Base-by-base conservation (phyloP, 2,888 invertebrate species). In the Drosophila antonietae region DNA sequence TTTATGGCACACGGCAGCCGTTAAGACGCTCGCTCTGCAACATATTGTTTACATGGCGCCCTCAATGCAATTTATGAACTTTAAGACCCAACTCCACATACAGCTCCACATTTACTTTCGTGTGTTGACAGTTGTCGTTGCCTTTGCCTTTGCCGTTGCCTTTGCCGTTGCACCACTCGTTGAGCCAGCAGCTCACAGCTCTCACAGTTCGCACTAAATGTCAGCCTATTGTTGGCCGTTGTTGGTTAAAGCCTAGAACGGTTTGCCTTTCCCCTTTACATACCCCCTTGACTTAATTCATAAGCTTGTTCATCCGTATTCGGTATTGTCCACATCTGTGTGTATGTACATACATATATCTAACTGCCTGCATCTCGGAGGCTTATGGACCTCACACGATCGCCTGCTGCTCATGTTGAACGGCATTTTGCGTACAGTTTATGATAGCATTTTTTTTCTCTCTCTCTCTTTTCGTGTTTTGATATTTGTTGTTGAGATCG, bases 111-210 rank as follows among this genome's bases (percentile, higher is more conserved):
- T 80, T 88, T 86, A 80, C 89, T 78, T 85, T 88, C 83, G 88
- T 82, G 88, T 85, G 89, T 85, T 86, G 86, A 86, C 86, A 86
- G 85, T 86, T 88, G 86, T 89, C 77, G 74, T 65, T 70, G 31
- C 56, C 57, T 20, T 44, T 44, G 39, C 41, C 41, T 83, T 86
- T 88, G 86, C 87, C 77, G 71, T 65, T 70, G 28, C 56, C 57
- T 6, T 44, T 44, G 39, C 41, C 41, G 41, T 58, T 39, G 57
- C 57, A 20, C 57, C 58, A 53, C 47, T 23, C 20, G 37, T 14
- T 23, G 23, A 15, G 14, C 37, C 37, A 12, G 35, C 35, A 35
- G 35, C 33, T 51, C 35, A 59, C 58, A 66, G 46, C 41, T 59
- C 43, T 39, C 52, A 61, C 61, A 62, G 47, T 67, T 73, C 71